Base-by-base conservation (phyloP, 2,113 vertebrate genomes). In the Sylvia atricapilla region DNA sequence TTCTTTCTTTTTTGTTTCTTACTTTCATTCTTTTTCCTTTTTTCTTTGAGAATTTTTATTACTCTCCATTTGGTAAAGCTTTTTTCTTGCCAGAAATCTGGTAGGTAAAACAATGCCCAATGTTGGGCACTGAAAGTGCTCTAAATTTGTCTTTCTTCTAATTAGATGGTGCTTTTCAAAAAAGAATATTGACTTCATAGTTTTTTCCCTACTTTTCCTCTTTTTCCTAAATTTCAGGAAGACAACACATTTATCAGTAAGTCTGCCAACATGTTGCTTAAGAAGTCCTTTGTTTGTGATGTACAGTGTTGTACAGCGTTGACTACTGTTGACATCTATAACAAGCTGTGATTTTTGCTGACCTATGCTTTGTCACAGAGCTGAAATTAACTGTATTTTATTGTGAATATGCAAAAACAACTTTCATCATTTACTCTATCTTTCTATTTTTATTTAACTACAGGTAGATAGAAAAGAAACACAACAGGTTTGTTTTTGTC, bases 111-210 rank as follows among this genome's bases (percentile, higher is more conserved):
- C 2, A n/a, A n/a, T n/a, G n/a, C n/a, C n/a, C n/a, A n/a, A 3
- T 18, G 7, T 4, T 43, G 18, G 10, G 2, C 0, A 6, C 7
- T 44, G 35, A 70, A 81, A 77, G 43, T 62, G 13, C 7, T 70
- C 20, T 56, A 46, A 44, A 47, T 19, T 47, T 25, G 7, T 43
- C 35, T 63, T 58, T 85, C 6, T 59, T 87, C 16, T 58, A 67
- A 21, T 31, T 43, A 73, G 19, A 62, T 22, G 49, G 13, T 33
- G 4, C 0, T 62, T 86, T 68, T 73, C 31, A 17, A 52, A 2
- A 44, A 44, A 49, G 2, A 31, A 43, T 63, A 59, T 2, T 0
- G 74, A 30, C 2, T 31, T 30, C 1, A 0, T 6, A 17, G 11
- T 4, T 43, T 55, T 74, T 21, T 60, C 9, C 22, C 55, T 84